These are phyloP conservation scores for Nannoperca australis DNA, from an alignment of 2,797 vertebrate species.

Conservation along the genomic window DNA sequence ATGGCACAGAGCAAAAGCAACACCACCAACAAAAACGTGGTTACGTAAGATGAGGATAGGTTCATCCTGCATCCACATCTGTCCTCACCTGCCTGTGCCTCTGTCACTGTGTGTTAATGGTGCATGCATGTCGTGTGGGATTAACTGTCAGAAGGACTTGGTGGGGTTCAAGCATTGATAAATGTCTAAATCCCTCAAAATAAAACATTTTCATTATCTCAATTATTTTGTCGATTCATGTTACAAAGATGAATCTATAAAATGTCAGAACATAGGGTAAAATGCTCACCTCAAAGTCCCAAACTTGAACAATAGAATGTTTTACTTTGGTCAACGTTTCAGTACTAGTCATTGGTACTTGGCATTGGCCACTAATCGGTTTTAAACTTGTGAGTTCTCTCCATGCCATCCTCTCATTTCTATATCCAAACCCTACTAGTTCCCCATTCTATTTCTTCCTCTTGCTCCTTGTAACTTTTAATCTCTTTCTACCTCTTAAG, in stretches of 20 bases:
- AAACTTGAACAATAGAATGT: not conserved
- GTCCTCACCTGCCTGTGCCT: not conserved
- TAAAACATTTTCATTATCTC: not conserved
- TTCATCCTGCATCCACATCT: conserved; percentile 12
- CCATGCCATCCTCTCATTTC: not conserved
- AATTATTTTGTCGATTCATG: not conserved
- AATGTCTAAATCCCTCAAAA: too few species aligned
- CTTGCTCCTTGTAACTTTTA: not conserved
- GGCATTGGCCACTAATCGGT: too few species aligned
- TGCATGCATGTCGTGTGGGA: conserved; percentile 13
- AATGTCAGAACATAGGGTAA: not conserved
- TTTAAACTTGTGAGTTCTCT: not conserved
- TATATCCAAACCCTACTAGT: not conserved
- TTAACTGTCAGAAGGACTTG: conserved; percentile 30
- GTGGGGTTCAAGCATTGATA: not conserved
- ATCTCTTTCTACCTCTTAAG: not conserved
- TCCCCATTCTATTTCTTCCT: not conserved
- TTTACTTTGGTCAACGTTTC: not conserved
- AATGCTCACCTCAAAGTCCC: not conserved
- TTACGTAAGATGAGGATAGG: not conserved
- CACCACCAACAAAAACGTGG: not conserved
- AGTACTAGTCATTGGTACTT: too few species aligned
- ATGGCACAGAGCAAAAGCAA: not conserved
- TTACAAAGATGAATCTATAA: not conserved
- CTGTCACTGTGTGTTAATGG: conserved; percentile 44